Evolutionary conservation across 2,113 vertebrate genomes (phyloP).

Genomic region (Campylomormyrus numenius): DNA sequence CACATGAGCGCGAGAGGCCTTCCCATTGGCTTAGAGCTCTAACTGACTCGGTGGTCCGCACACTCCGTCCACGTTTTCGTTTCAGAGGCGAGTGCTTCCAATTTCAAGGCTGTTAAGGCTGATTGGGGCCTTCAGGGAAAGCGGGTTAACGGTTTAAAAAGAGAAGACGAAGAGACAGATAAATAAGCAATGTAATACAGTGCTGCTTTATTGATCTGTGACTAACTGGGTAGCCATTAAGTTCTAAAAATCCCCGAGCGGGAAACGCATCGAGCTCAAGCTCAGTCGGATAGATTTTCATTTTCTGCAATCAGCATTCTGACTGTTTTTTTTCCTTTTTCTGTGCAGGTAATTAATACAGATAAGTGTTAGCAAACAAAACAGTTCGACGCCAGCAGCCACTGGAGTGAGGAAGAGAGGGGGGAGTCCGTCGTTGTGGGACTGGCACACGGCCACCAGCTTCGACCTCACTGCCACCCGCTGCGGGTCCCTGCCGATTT

Average conservation of each 20-base stretch:
- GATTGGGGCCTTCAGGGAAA: conserved; percentile 22
- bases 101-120: conserved; percentile 14
- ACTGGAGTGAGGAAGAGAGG: background rate
- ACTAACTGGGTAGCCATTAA: conserved; percentile 61
- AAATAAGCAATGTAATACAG: conserved; percentile 52
- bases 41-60: background rate
- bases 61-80: background rate
- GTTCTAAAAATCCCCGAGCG: conserved; percentile 53
- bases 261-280: conserved; percentile 56
- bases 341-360: conserved; percentile 7
- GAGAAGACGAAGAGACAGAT: conserved; percentile 43
- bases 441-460: background rate
- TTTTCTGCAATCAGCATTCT: conserved; percentile 62
- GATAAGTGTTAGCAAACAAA: background rate
- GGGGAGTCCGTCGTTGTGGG: background rate
- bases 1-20: background rate
- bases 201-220: conserved; percentile 55
- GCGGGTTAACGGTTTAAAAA: conserved; percentile 31
- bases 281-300: conserved; percentile 58
- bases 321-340: conserved; percentile 33
- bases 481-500: background rate
- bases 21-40: background rate
- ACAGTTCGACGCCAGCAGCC: background rate
- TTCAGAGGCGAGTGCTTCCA: background rate
- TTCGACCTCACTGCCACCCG: background rate